Evolutionary conservation across 2,797 vertebrate species (phyloP), one percentile per base, ranked within the genome.

Genomic region (Lycodopsis pacificus): DNA sequence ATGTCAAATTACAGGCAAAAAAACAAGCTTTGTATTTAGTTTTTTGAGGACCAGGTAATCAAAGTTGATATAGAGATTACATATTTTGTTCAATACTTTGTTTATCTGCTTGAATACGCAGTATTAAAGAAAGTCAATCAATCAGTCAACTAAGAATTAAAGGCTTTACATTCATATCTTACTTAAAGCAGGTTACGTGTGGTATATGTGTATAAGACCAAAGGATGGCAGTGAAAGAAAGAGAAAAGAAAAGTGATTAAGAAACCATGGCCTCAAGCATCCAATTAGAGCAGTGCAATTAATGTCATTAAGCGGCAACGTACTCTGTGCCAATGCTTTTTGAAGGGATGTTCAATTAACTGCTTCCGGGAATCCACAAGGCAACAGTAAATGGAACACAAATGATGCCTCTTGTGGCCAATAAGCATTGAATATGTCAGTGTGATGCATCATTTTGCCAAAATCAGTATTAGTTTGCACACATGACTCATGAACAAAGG

Each of bases 301-400:
- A 62, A 67, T 80, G 38, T 72, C 40, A 75, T 81, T 77, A 66
- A 71, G 40, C 25, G 20, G 42, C 17, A 71, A 76, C 71, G 78
- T 51, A 65, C 7, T 65, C 56, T 4, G 20, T 42, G 12, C 48
- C 14, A 36, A 2, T 65, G 56, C 27, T 64, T 27, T 71, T 65
- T 80, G 46, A 66, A 76, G 14, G 30, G 27, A 27, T 56, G 42
- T 51, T 80, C 14, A 76, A 62, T 71, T 46, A 81, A 69, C 38
- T 67, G 42, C 46, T 44, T 58, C 13, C 38, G n/a, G 46, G 17
- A 25, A 76, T 71, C 20, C 65, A 72, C 17, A 32, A 34, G 44
- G 40, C 20, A 54, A 61, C 17, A 40, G 32, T 34, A 30, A 73
- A 73, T 65, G 44, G 49, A 19, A 54, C 44, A 59, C 51, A 78